Evolutionary conservation across 2,888 invertebrate genomes (phyloP).

Genomic region (Agonopterix subpropinquella): DNA sequence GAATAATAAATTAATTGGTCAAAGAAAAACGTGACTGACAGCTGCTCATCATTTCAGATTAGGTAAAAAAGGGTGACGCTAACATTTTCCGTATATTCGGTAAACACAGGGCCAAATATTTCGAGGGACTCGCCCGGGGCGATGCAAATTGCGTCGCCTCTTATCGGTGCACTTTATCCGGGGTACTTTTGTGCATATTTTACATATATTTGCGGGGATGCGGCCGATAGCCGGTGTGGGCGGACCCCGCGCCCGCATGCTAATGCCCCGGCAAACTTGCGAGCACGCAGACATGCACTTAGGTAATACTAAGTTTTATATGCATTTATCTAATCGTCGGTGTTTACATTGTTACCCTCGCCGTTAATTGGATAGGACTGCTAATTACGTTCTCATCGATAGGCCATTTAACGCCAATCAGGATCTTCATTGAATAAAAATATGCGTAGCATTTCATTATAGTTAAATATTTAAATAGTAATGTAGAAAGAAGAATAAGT

Average conservation of each 20-base stretch:
- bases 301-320: constrained; percentile 22
- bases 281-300: constrained; percentile 37
- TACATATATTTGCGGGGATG: constrained; percentile 65
- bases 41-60: too few relatives aligned
- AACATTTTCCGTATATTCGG: constrained; percentile 20
- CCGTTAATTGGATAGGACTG: constrained; percentile 4
- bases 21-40: too few relatives aligned
- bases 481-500: too few relatives aligned
- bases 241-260: constrained; percentile 51
- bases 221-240: constrained; percentile 57
- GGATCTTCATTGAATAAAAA: too few relatives aligned
- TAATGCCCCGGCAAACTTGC: constrained; percentile 48
- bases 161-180: constrained; percentile 69
- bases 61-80: neutral
- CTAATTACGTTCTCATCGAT: too few relatives aligned
- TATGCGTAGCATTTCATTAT: too few relatives aligned
- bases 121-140: constrained; percentile 49
- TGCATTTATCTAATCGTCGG: constrained; percentile 9
- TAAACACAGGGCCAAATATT: constrained; percentile 53
- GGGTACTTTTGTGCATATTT: constrained; percentile 69
- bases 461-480: too few relatives aligned
- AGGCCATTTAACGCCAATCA: too few relatives aligned
- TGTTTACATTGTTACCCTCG: constrained; percentile 8
- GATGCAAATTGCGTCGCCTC: constrained; percentile 68
- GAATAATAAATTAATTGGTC: too few relatives aligned